Evolutionary conservation across 2,888 invertebrate species (phyloP), one percentile per base, ranked within the genome.

Genomic region (Abrostola tripartita): DNA sequence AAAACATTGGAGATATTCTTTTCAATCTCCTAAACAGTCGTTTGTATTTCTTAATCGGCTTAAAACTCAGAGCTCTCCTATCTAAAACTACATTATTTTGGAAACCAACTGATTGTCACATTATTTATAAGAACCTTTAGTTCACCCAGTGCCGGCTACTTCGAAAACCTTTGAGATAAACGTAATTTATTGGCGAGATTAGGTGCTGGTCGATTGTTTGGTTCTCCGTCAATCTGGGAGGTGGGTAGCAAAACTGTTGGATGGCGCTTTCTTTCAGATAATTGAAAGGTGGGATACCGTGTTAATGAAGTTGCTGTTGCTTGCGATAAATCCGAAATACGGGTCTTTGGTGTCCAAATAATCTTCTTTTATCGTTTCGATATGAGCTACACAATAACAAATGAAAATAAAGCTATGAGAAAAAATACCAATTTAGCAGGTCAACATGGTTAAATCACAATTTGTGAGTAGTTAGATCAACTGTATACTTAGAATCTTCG

Each of bases 121-220:
- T 76, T 76, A 73, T 57, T 73, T 73, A 73, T 72, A 75, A 62
- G 54, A 62, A 67, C 60, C 71, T 71, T 72, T 75, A 67, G 58
- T 65, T 75, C 47, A 62, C 37, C 60, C 44, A 58, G 56, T 60
- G 56, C 54, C 37, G 58, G 61, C 56, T 61, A 59, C 72, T 76
- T 60, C 49, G 76, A 52, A 51, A 65, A 69, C 66, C 64, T 68
- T 59, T 24, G 36, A 76, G 74, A 76, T 78, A 79, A 80, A 77
- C 71, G 77, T 76, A 92, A 93, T 93, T 93, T 93, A 93, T 91
- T 90, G 92, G 86, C 79, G 52, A 91, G 93, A 93, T 93, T 92
- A 92, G 89, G 78, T 76, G 76, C 56, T 59, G 62, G 74, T 77
- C 87, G 88, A 90, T 90, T 91, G 90, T 90, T 88, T 88, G 89